Evolutionary conservation across 2,888 invertebrate species (phyloP), one percentile per base, ranked within the genome.

Genomic region (Entomobrya proxima): DNA sequence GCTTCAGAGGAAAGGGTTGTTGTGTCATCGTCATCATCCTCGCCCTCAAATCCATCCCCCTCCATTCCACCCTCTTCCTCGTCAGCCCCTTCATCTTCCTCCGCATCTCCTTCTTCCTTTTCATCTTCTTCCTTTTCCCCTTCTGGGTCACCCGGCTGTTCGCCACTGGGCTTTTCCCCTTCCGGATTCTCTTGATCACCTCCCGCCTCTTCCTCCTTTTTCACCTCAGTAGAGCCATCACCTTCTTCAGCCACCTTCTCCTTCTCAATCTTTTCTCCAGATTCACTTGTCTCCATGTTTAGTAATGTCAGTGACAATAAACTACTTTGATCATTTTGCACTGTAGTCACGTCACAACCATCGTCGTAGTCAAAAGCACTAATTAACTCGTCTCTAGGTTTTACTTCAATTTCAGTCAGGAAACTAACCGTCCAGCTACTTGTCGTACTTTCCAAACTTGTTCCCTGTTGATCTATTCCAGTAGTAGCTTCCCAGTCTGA

Each of bases 1-100:
- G 90, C 90, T 80, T 90, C 90, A 9, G 89, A 90, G 7, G 89
- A 89, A n/a, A 89, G 50, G 2, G 89, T 89, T 27, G 79, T 79
- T 30, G 80, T 81, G 37, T 82, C 81, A 6, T 81, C 80, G 30
- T 76, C 89, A 44, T 88, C 88, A 9, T 89, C 88, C 5, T 86
- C 88, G 18, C 83, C 55, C 5, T 37, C 64, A 2, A 50, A 76
- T 21, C 58, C 72, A 5, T 61, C n/a, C 1, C 32, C 40, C 15
- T 74, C 61, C n/a, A 4, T 40, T 24, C n/a, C 72, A 18, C 15
- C 32, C 0, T 37, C 30, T 32, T 5, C 78, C 0, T 13, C 78
- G 0, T n/a, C 47, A 9, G 47, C 75, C 7, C n/a, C 76, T 27
- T 27, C 32, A 11, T 50, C 69, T 15, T 67, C 80, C 0, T n/a